These are phyloP conservation scores for Crematogaster levior DNA, from an alignment of 2,888 invertebrate species.

Conservation along the genomic window DNA sequence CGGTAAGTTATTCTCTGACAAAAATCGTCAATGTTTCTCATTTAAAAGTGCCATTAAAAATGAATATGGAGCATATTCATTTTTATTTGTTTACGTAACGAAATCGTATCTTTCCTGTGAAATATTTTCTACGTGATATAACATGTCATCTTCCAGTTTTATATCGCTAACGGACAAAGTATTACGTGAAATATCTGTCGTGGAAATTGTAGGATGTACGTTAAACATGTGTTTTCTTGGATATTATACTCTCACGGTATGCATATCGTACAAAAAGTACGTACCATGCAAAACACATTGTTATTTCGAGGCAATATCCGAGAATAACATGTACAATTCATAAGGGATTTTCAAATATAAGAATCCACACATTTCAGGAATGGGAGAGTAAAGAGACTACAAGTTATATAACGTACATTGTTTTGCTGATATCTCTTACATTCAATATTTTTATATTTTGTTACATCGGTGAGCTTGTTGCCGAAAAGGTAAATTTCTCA, in stretches of 20 bases:
- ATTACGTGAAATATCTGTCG: constrained; percentile 75
- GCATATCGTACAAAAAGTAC: constrained; percentile 33
- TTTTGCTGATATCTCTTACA: constrained; percentile 55
- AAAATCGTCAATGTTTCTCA: no score
- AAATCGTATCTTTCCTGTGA: no score
- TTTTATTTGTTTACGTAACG: no score
- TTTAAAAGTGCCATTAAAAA: no score
- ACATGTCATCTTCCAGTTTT: constrained; percentile 68
- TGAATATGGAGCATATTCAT: no score
- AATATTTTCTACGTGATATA: neutral
- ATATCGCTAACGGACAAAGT: constrained; percentile 71
- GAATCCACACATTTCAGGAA: constrained; percentile 54
- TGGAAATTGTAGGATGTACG: constrained; percentile 80
- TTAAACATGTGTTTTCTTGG: constrained; percentile 80
- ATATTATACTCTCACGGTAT: constrained; percentile 80
- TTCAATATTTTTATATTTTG: constrained; percentile 72
- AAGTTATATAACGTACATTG: constrained; percentile 38
- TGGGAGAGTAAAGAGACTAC: constrained; percentile 51
- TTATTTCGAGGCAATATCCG: neutral
- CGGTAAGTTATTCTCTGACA: constrained; percentile 41
- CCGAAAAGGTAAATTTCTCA: constrained; percentile 63
- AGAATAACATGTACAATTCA: neutral
- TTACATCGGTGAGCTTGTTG: constrained; percentile 69
- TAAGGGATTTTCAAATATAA: neutral
- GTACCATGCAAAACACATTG: neutral